These are phyloP conservation scores for Fregetta grallaria DNA, from an alignment of 2,113 vertebrate genomes.

Conservation along the genomic window DNA sequence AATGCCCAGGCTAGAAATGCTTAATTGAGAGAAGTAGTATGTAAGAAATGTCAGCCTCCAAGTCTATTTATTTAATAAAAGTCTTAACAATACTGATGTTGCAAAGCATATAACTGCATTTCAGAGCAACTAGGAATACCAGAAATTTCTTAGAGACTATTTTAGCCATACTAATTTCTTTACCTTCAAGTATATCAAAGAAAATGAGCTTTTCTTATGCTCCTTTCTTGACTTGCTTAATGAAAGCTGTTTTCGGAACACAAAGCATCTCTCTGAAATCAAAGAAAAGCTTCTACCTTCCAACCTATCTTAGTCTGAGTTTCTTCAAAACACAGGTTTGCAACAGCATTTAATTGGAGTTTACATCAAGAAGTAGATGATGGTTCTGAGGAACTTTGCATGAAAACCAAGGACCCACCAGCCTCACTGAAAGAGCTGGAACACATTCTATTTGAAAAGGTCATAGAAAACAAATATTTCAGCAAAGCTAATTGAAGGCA, in stretches of 20 bases:
- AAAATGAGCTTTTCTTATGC: background rate
- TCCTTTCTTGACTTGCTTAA: background rate
- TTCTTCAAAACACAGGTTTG: background rate
- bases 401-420: background rate
- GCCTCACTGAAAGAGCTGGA: background rate
- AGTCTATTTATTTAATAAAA: background rate
- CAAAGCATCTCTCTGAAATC: background rate
- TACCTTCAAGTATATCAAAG: background rate
- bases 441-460: slow-evolving; percentile 23
- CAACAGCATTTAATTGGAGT: background rate
- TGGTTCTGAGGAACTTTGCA: background rate
- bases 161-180: background rate
- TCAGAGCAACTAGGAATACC: background rate
- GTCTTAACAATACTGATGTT: background rate
- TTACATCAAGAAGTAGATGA: background rate
- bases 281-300: background rate
- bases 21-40: background rate
- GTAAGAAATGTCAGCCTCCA: background rate
- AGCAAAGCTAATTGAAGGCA: slow-evolving; percentile 42
- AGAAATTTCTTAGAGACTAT: background rate
- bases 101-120: background rate
- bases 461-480: slow-evolving; percentile 38
- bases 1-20: background rate
- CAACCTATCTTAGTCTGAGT: background rate
- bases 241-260: background rate